phyloP scores from a whole-genome alignment of 2,797 vertebrate species.

The Syndactyla subalaris region DNA sequence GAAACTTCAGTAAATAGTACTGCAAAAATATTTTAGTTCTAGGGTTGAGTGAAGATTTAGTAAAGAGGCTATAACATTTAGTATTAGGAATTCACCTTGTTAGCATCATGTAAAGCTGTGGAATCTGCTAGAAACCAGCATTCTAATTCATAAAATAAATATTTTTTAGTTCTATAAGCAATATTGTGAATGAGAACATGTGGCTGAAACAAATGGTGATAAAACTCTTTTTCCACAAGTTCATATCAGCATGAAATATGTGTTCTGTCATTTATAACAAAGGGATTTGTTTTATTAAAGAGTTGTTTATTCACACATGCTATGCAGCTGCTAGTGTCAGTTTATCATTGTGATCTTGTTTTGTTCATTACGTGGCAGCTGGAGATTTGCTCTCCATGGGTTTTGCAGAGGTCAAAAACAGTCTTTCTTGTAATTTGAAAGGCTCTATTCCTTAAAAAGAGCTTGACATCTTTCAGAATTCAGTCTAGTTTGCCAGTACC shows the following conservation, averaged over 20 bases:
- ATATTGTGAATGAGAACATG: slow-evolving; percentile 44
- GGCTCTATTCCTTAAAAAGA: background rate
- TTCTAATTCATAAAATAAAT: slow-evolving; percentile 54
- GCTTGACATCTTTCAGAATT: background rate
- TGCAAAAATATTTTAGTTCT: background rate
- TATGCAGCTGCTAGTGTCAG: slow-evolving; percentile 55
- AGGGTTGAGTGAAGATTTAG: background rate
- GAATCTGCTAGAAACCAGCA: slow-evolving; percentile 24
- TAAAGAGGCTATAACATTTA: background rate
- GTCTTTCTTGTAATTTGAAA: background rate
- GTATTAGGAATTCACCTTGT: background rate
- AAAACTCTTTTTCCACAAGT: slow-evolving; percentile 17
- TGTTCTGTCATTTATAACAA: slow-evolving; percentile 53
- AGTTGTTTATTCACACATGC: slow-evolving; percentile 43
- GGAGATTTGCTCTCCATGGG: background rate
- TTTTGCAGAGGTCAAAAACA: background rate
- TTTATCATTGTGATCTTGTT: slow-evolving; percentile 48
- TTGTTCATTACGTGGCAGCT: slow-evolving; percentile 20
- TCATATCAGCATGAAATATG: slow-evolving; percentile 36
- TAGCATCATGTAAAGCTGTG: background rate
- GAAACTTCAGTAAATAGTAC: background rate
- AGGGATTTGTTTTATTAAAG: slow-evolving; percentile 50
- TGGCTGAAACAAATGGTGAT: slow-evolving; percentile 43
- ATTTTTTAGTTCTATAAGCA: slow-evolving; percentile 58
- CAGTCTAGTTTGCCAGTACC: background rate